Percentiles rank a stretch among this genome's conserved stretches.
These are phyloP conservation scores for Piprites chloris DNA, from an alignment of 2,113 vertebrate genomes.

Conservation along the genomic window DNA sequence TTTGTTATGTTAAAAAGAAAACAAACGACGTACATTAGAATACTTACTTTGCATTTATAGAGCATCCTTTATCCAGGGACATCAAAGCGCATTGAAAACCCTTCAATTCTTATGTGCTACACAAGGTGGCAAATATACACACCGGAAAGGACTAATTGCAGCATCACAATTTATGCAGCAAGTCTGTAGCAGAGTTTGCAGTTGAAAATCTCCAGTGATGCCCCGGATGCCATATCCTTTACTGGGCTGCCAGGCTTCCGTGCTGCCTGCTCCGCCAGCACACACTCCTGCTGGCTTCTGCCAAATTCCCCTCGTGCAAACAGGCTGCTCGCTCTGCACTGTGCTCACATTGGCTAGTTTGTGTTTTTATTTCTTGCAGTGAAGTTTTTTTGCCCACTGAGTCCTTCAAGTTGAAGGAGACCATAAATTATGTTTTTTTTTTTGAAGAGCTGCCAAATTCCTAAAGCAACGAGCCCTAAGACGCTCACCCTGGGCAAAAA, in stretches of 20 bases:
- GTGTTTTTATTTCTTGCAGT: neutral
- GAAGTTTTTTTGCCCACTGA: neutral
- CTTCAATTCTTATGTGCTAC: neutral
- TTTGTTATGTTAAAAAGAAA: constrained; percentile 36
- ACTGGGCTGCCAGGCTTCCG: neutral
- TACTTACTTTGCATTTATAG: constrained; percentile 64
- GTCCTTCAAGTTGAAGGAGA: neutral
- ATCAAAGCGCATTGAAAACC: constrained; percentile 11
- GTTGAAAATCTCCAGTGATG: neutral
- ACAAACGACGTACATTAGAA: neutral
- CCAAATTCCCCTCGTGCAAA: neutral
- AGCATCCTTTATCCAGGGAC: constrained; percentile 44
- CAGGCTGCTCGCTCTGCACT: neutral
- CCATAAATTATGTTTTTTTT: neutral
- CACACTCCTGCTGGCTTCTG: neutral
- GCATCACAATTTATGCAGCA: neutral
- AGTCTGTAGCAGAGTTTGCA: neutral
- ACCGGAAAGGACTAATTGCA: neutral
- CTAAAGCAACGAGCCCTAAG: neutral
- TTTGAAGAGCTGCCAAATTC: neutral
- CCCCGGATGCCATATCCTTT: neutral
- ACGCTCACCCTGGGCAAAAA: neutral
- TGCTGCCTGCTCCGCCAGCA: accelerated
- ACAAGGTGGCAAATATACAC: neutral
- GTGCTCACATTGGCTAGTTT: neutral